Evolutionary conservation across 2,797 vertebrate genomes (phyloP).

Genomic region (Fundulus diaphanus): DNA sequence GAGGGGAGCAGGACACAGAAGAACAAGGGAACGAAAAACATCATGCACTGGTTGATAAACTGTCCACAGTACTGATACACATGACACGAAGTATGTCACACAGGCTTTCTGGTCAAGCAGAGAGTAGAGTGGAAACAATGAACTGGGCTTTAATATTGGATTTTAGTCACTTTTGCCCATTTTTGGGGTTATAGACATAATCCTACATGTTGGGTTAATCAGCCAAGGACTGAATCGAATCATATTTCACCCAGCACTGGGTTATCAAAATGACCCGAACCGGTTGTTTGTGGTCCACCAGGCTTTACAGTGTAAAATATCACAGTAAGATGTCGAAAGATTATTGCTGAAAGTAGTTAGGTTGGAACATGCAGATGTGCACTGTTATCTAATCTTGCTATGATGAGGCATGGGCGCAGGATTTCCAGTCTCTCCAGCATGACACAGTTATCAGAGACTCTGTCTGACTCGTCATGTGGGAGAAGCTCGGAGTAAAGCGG

Average conservation of each 20-base stretch:
- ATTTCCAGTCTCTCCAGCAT: neutral
- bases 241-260: neutral
- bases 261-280: neutral
- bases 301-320: neutral
- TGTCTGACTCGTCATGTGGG: neutral
- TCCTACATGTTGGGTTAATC: neutral
- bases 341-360: neutral
- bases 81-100: too few species aligned
- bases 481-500: too few species aligned
- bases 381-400: neutral
- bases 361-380: neutral
- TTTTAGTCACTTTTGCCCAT: neutral
- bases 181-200: neutral
- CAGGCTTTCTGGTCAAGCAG: too few species aligned
- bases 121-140: too few species aligned
- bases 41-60: too few species aligned
- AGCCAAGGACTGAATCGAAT: neutral
- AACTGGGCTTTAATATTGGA: too few species aligned
- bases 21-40: neutral
- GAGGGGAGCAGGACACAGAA: too few species aligned
- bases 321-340: neutral
- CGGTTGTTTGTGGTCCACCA: neutral
- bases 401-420: neutral
- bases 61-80: neutral
- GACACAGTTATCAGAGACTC: neutral